These are phyloP conservation scores for Phyllotis vaccarum DNA, from an alignment of 2,797 vertebrate genomes.

Conservation along the genomic window DNA sequence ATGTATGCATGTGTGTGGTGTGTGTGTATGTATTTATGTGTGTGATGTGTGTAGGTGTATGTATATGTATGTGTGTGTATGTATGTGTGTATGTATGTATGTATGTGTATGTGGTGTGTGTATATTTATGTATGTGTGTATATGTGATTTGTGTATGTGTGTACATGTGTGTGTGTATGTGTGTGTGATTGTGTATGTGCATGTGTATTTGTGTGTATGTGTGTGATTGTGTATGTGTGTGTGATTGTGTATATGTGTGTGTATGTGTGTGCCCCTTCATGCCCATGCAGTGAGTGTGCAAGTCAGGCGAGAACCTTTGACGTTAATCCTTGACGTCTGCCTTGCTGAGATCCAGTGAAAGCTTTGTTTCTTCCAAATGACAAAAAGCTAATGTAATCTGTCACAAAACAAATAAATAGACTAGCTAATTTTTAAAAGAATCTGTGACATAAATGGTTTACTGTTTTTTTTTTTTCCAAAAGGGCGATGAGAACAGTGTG, in stretches of 20 bases:
- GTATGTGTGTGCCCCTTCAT: background rate
- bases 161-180: background rate
- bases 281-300: too few relatives aligned
- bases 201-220: background rate
- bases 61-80: background rate
- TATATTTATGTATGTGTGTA: background rate
- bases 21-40: background rate
- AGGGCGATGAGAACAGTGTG: background rate
- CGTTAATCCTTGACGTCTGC: background rate
- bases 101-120: background rate
- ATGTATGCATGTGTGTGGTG: background rate
- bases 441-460: background rate
- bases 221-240: background rate
- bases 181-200: background rate
- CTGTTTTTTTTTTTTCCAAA: background rate
- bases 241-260: background rate
- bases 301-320: background rate
- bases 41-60: background rate
- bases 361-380: background rate
- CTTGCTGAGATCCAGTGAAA: background rate
- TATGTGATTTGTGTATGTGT: too few relatives aligned
- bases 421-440: too few relatives aligned
- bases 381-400: background rate
- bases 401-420: background rate
- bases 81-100: background rate